Percentiles rank a stretch among this genome's conserved stretches.
Evolutionary conservation across 2,888 invertebrate genomes (phyloP).

Genomic region (Dasysyrphus tricinctus): DNA sequence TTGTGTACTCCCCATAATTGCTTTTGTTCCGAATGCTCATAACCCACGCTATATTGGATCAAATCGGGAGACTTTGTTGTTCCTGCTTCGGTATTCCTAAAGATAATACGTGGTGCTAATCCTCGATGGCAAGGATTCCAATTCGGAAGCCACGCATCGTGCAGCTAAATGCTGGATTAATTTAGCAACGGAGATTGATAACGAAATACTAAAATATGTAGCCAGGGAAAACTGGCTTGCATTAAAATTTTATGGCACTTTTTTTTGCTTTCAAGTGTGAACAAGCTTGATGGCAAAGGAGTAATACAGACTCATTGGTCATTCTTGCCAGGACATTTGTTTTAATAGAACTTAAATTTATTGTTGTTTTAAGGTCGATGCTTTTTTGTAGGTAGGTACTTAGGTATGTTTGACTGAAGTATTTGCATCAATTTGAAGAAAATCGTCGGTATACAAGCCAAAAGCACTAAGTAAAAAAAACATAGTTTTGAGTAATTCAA

Average conservation of each 20-base stretch:
- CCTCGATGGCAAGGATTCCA: constrained; percentile 39
- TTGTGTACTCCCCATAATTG: neutral
- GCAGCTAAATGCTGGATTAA: constrained; percentile 62
- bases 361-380: too few species aligned
- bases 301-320: rapidly evolving
- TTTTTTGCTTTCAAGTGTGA: neutral
- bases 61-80: constrained; percentile 45
- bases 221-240: neutral
- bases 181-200: constrained; percentile 58
- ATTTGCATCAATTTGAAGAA: too few species aligned
- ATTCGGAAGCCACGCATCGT: constrained; percentile 32
- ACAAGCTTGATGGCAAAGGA: neutral
- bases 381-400: too few species aligned
- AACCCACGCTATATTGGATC: constrained; percentile 31
- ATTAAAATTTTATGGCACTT: neutral
- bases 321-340: neutral
- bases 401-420: too few species aligned
- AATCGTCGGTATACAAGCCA: too few species aligned
- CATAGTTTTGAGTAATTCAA: too few species aligned
- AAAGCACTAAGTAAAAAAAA: too few species aligned
- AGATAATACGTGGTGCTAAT: constrained; percentile 54
- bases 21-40: neutral
- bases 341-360: neutral
- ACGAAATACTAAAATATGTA: neutral
- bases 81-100: constrained; percentile 32